Evolutionary conservation across 2,113 vertebrate species (phyloP).

Genomic region (Onychorhynchus coronatus): DNA sequence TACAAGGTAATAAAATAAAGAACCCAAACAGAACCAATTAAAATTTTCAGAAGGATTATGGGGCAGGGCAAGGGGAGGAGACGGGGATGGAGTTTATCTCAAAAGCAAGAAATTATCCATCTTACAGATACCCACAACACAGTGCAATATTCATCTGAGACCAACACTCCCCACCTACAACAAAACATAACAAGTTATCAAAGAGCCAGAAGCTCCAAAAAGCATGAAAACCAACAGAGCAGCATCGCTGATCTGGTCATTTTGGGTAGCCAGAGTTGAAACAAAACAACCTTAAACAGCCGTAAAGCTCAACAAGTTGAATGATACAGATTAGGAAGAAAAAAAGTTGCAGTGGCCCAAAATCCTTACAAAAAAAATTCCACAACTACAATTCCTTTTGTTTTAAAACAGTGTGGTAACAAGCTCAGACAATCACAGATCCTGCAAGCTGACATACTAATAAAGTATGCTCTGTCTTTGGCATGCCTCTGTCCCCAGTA

Average conservation of each 20-base stretch:
- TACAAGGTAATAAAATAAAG: not conserved
- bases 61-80: no score
- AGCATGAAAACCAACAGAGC: not conserved
- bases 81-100: not conserved
- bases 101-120: not conserved
- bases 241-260: accelerated
- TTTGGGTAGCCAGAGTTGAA: not conserved
- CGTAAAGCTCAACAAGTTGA: not conserved
- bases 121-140: not conserved
- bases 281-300: not conserved
- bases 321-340: not conserved
- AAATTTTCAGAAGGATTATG: not conserved
- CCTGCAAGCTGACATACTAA: not conserved
- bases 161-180: not conserved
- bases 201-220: not conserved
- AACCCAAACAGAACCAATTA: not conserved
- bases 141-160: not conserved
- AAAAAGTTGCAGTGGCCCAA: not conserved
- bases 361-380: not conserved
- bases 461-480: not conserved
- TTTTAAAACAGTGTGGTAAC: not conserved
- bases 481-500: not conserved
- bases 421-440: not conserved
- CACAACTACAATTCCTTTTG: constrained; percentile 17
- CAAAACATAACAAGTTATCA: not conserved